phyloP scores from a whole-genome alignment of 2,113 vertebrate genomes.

The Laterallus jamaicensis region DNA sequence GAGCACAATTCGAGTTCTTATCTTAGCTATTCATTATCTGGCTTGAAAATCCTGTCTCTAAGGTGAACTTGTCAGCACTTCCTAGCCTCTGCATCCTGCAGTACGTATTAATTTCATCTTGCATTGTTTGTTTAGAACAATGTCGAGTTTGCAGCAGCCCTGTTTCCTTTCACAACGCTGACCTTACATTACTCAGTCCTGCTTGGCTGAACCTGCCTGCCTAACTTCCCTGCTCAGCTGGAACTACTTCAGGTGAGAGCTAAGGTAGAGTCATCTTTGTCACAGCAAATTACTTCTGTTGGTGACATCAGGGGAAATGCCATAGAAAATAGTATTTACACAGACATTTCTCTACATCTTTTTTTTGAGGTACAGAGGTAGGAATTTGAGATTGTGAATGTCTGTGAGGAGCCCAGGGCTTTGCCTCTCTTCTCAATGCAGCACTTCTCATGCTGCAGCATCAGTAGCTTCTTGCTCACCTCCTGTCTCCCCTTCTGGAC shows the following conservation, averaged over 20 bases:
- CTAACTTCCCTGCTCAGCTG: background rate
- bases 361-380: background rate
- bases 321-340: accelerated
- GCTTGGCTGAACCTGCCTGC: background rate
- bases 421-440: background rate
- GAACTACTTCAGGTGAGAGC: background rate
- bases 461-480: background rate
- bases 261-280: background rate
- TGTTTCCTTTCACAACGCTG: background rate
- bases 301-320: background rate
- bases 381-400: background rate
- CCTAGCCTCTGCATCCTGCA: background rate
- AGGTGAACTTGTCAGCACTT: background rate
- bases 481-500: background rate
- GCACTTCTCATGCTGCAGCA: background rate
- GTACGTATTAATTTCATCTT: background rate
- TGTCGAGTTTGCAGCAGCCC: background rate
- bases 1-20: background rate
- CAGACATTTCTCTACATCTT: accelerated
- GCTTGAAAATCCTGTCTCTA: constrained; percentile 40
- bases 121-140: background rate
- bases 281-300: background rate
- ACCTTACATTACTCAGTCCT: background rate
- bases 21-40: background rate
- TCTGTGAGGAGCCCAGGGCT: background rate